These are phyloP conservation scores for Bostrychus sinensis DNA, from an alignment of 2,113 vertebrate species.

Conservation along the genomic window DNA sequence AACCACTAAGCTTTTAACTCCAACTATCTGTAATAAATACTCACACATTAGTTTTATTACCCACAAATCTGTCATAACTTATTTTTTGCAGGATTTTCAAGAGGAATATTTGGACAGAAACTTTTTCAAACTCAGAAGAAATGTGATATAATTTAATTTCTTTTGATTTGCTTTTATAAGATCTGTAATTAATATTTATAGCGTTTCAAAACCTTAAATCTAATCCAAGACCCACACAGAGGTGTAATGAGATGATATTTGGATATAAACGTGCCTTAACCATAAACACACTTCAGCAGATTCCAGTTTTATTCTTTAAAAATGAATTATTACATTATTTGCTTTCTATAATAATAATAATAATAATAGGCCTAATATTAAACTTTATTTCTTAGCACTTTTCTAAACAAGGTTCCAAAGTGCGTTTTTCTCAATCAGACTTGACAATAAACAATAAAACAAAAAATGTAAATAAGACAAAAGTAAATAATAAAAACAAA, in stretches of 20 bases:
- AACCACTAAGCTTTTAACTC: background rate
- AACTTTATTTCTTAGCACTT: too few relatives aligned
- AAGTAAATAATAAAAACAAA: too few relatives aligned
- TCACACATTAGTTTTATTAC: too few relatives aligned
- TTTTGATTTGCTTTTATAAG: slow-evolving; percentile 33
- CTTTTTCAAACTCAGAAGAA: slow-evolving; percentile 26
- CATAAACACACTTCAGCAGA: too few relatives aligned
- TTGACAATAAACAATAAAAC: too few relatives aligned
- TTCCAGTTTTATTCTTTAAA: too few relatives aligned
- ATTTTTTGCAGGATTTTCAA: slow-evolving; percentile 17
- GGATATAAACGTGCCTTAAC: background rate
- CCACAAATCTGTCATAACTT: slow-evolving; percentile 1
- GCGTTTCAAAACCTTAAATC: slow-evolving; percentile 19
- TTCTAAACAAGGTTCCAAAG: too few relatives aligned
- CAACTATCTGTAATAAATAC: background rate
- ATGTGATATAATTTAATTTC: slow-evolving; percentile 41
- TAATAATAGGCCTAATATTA: too few relatives aligned
- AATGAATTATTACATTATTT: too few relatives aligned
- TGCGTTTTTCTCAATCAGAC: too few relatives aligned
- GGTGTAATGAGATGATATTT: slow-evolving; percentile 22
- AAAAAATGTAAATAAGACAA: too few relatives aligned
- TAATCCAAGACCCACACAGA: background rate
- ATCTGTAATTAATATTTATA: slow-evolving; percentile 12
- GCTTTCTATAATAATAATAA: too few relatives aligned
- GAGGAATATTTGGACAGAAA: slow-evolving; percentile 35